Evolutionary conservation across 1,140 invertebrate species (phyloP), one percentile per base, ranked within the genome.

Genomic region (Drosophila cardini): DNA sequence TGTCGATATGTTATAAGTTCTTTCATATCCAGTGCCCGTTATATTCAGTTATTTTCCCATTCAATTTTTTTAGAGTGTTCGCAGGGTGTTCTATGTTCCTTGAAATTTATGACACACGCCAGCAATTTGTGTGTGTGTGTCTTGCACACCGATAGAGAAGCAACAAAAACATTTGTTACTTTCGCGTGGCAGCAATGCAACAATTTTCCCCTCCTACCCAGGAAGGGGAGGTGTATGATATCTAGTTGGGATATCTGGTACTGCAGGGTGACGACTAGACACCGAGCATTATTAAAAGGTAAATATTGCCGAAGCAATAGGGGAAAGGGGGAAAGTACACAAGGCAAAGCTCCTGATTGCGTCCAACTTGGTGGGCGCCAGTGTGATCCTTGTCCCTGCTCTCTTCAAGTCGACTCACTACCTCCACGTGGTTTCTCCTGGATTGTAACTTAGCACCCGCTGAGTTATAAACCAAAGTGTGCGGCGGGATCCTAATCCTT

Each of bases 211-310:
- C 36, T 26, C 9, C 1, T 40, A 16, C n/a, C 45, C 32, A 3
- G 21, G 21, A 26, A 5, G 21, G 15, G 0, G 45, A 18, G 9
- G n/a, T n/a, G n/a, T n/a, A n/a, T n/a, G n/a, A n/a, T 61, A 13
- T n/a, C 30, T 45, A 50, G 64, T 5, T 46, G 52, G 36, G n/a
- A 10, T 57, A 42, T 58, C 30, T 61, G 57, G 11, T 26, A 42
- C 62, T 67, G 60, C 30, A 46, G 80, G 68, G 67, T 75, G 63
- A 60, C 78, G 78, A 76, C 55, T 65, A 77, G 75, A 79, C 80
- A 83, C 48, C 26, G 63, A 72, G 75, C 64, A 72, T 78, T 86
- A 82, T 87, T 76, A 87, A 86, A 86, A 85, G 82, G 83, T 85
- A 86, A 86, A 82, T 86, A 87, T 85, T 87, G 73, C 69, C 79